Evolutionary conservation across 2,888 invertebrate species (phyloP), one percentile per base, ranked within the genome.

Genomic region (Hoplodrina blanda): DNA sequence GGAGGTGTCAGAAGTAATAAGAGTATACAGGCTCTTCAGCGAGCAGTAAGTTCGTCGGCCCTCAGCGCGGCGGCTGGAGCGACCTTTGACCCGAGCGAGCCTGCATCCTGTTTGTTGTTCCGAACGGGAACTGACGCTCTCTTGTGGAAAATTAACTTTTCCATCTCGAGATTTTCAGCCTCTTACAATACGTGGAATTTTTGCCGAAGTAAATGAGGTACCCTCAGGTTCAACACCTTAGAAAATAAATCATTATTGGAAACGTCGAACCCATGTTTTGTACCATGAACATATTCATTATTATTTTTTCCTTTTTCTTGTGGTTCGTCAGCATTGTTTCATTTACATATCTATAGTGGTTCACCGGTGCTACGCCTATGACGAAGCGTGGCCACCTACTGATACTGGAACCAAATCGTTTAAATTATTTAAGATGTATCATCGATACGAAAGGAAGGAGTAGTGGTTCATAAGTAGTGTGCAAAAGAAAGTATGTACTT

Each of bases 11-110:
- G 54, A 63, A 71, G 71, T 76, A 77, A 82, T 76, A 69, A 76
- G 54, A 59, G 52, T 37, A 72, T 73, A 73, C 53, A 73, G 69
- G 41, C 62, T 7, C 57, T 72, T 62, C 19, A 59, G 37, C 17
- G 59, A 57, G 55, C 41, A 44, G n/a, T 19, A 69, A 79, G 89
- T 86, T 89, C 88, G 82, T 82, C 76, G 90, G 17, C 79, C 84
- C 54, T 17, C 66, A 68, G 54, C 49, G 25, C 78, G 76, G 76
- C 62, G 73, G 64, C 69, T 64, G 66, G 59, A 59, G 69, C 74
- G 87, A 84, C 71, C 90, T 87, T 89, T 89, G 87, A 91, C 86
- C 89, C 78, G 70, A 69, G 81, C 78, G 71, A 67, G 56, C 82
- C 72, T 88, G 88, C 86, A 88, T 82, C 80, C 62, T 72, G 76